These are phyloP conservation scores for Clarias macrocephalus DNA, from an alignment of 2,113 vertebrate genomes.

Conservation along the genomic window DNA sequence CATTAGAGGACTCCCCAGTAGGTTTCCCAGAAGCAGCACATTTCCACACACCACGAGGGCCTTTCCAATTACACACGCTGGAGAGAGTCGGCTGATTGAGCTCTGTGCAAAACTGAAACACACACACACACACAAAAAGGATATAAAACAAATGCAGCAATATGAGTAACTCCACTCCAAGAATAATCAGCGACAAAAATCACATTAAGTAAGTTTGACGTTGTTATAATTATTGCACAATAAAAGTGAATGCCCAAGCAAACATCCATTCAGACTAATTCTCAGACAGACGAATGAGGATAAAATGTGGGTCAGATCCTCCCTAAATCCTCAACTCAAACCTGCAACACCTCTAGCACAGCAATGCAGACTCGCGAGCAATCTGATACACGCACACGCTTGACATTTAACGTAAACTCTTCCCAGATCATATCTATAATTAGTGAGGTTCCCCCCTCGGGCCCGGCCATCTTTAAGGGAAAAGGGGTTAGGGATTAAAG, in stretches of 20 bases:
- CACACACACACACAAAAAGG: slow-evolving; percentile 5
- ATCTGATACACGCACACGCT: slow-evolving; percentile 20
- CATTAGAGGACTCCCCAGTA: slow-evolving; percentile 76
- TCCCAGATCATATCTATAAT: slow-evolving; percentile 44
- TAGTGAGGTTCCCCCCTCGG: slow-evolving; percentile 46
- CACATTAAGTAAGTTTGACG: too few relatives aligned
- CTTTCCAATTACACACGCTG: slow-evolving; percentile 88
- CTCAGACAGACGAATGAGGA: neutral
- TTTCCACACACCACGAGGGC: slow-evolving; percentile 86
- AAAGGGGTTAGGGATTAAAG: neutral
- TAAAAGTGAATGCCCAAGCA: too few relatives aligned
- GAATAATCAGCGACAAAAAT: neutral
- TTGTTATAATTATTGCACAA: neutral
- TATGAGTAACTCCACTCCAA: neutral
- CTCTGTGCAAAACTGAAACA: slow-evolving; percentile 86
- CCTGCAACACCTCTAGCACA: neutral
- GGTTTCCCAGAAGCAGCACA: slow-evolving; percentile 80
- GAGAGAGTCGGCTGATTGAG: slow-evolving; percentile 86
- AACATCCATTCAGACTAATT: neutral
- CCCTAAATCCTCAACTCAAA: neutral
- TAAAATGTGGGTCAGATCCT: neutral
- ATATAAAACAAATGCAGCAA: neutral
- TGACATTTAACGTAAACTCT: slow-evolving; percentile 47
- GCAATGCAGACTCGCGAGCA: neutral
- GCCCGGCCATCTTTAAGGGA: neutral